Evolutionary conservation across 2,888 invertebrate species (phyloP).

Genomic region (Hypomecis atomaria): DNA sequence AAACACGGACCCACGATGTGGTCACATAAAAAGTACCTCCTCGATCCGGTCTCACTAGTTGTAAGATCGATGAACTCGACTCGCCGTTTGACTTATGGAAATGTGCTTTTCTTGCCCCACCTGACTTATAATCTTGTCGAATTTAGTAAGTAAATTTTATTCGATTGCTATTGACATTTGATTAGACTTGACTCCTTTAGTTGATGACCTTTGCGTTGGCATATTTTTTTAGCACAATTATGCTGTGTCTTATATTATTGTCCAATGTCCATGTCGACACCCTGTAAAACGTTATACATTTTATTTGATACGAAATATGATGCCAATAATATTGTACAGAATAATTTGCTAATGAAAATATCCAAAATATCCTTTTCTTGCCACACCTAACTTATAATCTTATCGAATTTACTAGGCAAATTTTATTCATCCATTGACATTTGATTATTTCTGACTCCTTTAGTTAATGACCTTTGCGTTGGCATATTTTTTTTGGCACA

Average conservation of each 20-base stretch:
- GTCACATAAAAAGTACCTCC: conserved; percentile 76
- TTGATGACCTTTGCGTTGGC: not conserved
- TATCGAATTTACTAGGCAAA: conserved; percentile 27
- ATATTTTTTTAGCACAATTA: too few species aligned
- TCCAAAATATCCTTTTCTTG: conserved; percentile 70
- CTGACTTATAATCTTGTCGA: conserved; percentile 51
- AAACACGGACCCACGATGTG: conserved; percentile 73
- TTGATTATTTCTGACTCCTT: not conserved
- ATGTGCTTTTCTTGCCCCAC: conserved; percentile 71
- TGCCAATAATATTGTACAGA: too few species aligned
- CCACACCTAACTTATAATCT: conserved; percentile 59
- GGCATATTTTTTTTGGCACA: too few species aligned
- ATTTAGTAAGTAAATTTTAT: conserved; percentile 44
- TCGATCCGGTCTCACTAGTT: conserved; percentile 80
- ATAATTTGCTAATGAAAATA: too few species aligned
- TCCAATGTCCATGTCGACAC: too few species aligned
- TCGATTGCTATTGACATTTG: conserved; percentile 42
- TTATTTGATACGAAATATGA: too few species aligned
- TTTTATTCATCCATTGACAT: conserved; percentile 47
- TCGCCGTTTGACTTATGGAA: conserved; percentile 81
- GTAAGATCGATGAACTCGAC: conserved; percentile 77
- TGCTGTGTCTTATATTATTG: too few species aligned
- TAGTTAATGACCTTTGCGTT: not conserved
- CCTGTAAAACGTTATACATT: too few species aligned
- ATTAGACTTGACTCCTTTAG: too few species aligned